Evolutionary conservation across 2,113 vertebrate genomes (phyloP), one percentile per base, ranked within the genome.

Genomic region (Urocitellus parryii): DNA sequence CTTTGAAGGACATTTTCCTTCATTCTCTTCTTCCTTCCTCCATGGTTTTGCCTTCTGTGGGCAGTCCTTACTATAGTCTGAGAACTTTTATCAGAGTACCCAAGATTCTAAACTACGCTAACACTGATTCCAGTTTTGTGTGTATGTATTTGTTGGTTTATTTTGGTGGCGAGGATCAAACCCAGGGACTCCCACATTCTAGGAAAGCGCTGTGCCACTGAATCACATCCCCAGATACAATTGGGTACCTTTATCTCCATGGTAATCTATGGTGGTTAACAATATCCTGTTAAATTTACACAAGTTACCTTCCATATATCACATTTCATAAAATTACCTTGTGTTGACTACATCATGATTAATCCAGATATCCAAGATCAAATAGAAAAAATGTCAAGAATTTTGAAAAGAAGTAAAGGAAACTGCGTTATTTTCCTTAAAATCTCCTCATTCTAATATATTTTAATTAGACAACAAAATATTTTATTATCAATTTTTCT

Each of bases 21-120:
- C 3, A 6, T 68, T 86, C 32, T 68, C 20, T 4, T 37, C 9
- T 7, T 80, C 11, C 8, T n/a, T 3, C 24, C 0, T 25, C 7
- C 22, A 9, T 58, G n/a, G 22, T 16, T 74, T 24, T 32, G 42
- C 58, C 22, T 76, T 37, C 24, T 24, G 2, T 61, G 4, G 2
- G 20, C 0, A 79, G 5, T 77, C 10, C 45, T 6, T 32, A 37
- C 17, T 61, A 11, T 16, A 29, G 25, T 63, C 34, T 65, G n/a
- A 70, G 29, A 0, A 90, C 48, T 51, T 51, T 91, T 56, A 65
- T 7, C 22, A 56, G 29, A 34, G 16, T 37, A 16, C 7, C 10
- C 34, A 63, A 45, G 61, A 34, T 72, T 85, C 63, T 20, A 61
- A 51, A 78, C 39, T 34, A 72, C 72, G 73, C 39, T 37, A 76